Conservation (phyloP, 2,113 vertebrate genomes). For the Andinoacara biseriatus region DNA sequence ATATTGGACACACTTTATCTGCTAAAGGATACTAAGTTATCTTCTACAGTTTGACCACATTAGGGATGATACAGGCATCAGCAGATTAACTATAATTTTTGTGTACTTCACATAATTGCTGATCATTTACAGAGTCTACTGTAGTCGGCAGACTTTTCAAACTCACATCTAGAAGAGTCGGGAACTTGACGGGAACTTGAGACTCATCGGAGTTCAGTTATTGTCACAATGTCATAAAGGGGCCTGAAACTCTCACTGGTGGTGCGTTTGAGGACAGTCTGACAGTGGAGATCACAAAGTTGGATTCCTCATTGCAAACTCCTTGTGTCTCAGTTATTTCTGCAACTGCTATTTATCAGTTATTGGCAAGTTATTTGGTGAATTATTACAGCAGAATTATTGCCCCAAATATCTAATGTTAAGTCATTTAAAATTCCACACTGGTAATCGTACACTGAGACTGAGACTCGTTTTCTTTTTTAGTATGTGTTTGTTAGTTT, state of each 20-base stretch:
- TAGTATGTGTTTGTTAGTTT: neutral
- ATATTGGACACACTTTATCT: neutral
- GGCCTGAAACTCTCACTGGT: neutral
- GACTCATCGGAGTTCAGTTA: neutral
- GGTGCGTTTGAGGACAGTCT: conserved; percentile 13
- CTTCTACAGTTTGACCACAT: neutral
- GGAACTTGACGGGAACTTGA: conserved; percentile 1
- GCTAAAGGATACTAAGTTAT: neutral
- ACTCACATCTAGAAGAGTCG: neutral
- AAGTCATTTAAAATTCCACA: neutral
- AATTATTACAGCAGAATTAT: neutral
- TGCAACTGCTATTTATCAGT: too few species aligned
- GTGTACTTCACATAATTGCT: neutral
- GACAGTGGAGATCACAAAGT: neutral
- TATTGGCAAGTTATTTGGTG: too few species aligned
- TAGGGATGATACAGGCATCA: neutral
- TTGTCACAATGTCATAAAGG: neutral
- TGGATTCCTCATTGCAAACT: too few species aligned
- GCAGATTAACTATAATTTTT: neutral
- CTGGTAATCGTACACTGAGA: too few species aligned
- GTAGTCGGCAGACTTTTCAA: neutral
- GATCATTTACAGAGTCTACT: neutral
- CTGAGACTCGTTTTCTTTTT: neutral
- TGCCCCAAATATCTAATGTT: neutral
- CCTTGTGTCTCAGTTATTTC: too few species aligned